These are phyloP conservation scores for Oophaga pumilio DNA, from an alignment of 2,113 vertebrate species.

Conservation along the genomic window DNA sequence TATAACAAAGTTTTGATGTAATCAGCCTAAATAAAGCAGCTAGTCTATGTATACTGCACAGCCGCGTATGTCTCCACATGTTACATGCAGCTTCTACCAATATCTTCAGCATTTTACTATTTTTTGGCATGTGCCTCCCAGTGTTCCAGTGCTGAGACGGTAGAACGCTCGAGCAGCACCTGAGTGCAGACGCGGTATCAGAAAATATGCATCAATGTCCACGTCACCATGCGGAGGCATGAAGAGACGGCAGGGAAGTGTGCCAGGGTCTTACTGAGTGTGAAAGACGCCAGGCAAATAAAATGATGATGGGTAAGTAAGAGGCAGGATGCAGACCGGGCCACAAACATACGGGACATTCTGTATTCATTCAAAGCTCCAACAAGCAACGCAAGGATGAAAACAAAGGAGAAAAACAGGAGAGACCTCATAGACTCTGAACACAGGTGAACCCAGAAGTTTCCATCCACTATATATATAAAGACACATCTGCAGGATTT, in stretches of 20 bases:
- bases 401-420: not conserved
- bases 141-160: not conserved
- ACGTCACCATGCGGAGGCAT: not conserved
- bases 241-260: not conserved
- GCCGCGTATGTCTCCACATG: not conserved
- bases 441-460: no score
- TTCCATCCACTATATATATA: no score
- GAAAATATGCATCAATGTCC: no score
- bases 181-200: not conserved
- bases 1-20: conserved; percentile 30
- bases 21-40: conserved; percentile 37
- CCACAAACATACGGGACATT: not conserved
- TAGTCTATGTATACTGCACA: not conserved
- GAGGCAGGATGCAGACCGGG: not conserved
- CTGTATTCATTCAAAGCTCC: not conserved
- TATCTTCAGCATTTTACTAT: not conserved
- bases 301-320: not conserved
- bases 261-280: not conserved
- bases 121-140: not conserved
- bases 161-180: not conserved
- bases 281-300: not conserved
- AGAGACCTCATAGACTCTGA: not conserved
- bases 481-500: no score
- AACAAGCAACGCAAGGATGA: not conserved
- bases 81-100: not conserved